Conservation (phyloP, 2,888 invertebrate species). For the Nomada goodeniana region DNA sequence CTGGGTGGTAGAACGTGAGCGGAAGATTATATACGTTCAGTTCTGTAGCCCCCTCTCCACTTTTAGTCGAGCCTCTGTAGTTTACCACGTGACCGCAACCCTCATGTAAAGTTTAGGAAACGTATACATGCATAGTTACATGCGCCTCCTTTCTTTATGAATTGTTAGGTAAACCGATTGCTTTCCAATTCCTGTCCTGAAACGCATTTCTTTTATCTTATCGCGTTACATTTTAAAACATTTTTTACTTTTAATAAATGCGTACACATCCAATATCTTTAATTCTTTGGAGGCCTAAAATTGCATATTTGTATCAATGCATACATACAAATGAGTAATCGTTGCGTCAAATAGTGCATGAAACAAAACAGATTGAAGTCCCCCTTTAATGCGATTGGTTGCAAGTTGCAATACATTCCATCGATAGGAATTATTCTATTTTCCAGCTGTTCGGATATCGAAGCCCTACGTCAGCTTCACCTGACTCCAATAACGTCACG, state of each 20-base stretch:
- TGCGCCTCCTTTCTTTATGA: conserved; percentile 30
- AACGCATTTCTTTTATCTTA: neutral
- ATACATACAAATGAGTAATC: neutral
- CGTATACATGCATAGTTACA: conserved; percentile 17
- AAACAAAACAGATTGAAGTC: neutral
- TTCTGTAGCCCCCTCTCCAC: conserved; percentile 1
- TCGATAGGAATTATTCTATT: conserved; percentile 45
- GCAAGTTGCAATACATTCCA: conserved; percentile 3
- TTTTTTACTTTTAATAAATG: neutral
- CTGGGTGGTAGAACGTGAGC: conserved; percentile 76
- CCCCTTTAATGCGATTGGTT: conserved; percentile 38
- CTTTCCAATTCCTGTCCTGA: neutral
- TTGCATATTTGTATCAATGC: neutral
- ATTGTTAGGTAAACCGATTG: conserved; percentile 23
- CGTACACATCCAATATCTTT: neutral
- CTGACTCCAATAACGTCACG: conserved; percentile 51
- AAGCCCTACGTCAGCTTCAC: conserved; percentile 27
- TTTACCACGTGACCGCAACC: conserved; percentile 59
- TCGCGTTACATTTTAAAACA: conserved; percentile 5
- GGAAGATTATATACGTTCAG: conserved; percentile 76
- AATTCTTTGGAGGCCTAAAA: neutral
- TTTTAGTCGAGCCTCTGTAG: neutral
- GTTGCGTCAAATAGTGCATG: neutral
- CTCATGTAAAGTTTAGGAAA: conserved; percentile 53
- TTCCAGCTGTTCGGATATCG: conserved; percentile 45